phyloP scores from a whole-genome alignment of 2,113 vertebrate genomes.

The Murina feae region DNA sequence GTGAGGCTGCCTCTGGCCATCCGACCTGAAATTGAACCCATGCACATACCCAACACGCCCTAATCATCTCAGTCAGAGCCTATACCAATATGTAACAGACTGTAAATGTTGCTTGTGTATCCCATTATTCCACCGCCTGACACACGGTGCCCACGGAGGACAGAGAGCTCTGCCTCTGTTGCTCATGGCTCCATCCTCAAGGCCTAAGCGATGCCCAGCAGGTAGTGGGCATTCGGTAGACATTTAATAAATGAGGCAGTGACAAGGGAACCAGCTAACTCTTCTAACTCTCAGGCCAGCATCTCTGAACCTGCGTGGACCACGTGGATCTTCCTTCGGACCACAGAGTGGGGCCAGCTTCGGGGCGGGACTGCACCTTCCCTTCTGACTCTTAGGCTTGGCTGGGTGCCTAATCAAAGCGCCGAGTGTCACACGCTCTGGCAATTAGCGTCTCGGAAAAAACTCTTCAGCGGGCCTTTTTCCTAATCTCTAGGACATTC shows the following conservation, averaged over 20 bases:
- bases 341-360: background rate
- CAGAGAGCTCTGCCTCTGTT: background rate
- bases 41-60: background rate
- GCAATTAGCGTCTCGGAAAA: slow-evolving; percentile 51
- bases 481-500: slow-evolving; percentile 33
- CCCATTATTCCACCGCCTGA: background rate
- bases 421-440: slow-evolving; percentile 11
- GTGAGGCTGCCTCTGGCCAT: background rate
- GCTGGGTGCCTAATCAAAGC: background rate
- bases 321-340: background rate
- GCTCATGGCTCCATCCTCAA: background rate
- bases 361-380: background rate
- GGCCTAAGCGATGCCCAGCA: background rate
- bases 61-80: too few relatives aligned
- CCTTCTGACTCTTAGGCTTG: background rate
- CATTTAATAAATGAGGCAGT: background rate
- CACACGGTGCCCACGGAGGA: background rate
- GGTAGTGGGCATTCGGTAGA: background rate
- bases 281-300: slow-evolving; percentile 46
- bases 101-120: background rate
- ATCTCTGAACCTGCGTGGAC: slow-evolving; percentile 19
- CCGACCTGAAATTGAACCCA: background rate
- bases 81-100: background rate
- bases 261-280: slow-evolving; percentile 65
- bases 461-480: slow-evolving; percentile 3